Evolutionary conservation across 2,888 invertebrate genomes (phyloP), one percentile per base, ranked within the genome.

Genomic region (Morpho achilles): DNA sequence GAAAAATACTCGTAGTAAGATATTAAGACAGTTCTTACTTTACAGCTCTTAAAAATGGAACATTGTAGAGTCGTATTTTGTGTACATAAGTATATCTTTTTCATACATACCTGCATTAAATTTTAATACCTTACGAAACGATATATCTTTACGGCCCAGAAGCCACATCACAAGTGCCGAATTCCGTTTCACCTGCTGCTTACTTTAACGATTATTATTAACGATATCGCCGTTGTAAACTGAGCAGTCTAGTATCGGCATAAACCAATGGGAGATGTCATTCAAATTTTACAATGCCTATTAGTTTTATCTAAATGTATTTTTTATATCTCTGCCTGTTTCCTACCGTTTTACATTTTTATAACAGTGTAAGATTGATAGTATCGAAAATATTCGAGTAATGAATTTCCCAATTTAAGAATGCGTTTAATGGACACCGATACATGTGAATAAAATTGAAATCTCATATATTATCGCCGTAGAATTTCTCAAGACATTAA

Each of bases 271-370:
- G 71, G 65, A 74, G 74, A 74, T 75, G 79, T 78, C 76, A 74
- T 76, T 76, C 69, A 66, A 59, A 66, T 68, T 82, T 81, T 79
- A 82, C 76, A 75, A 75, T 75, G 74, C 70, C 77, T 77, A 79
- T 80, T 76, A 80, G 79, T 69, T 64, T 82, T 80, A 83, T 83
- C 82, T 81, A 76, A 79, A 79, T 78, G 80, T 72, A 68, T 74
- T 75, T 79, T 80, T 80, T 79, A 81, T 78, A 71, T 72, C 73
- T 72, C 70, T 67, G 71, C 69, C 70, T 72, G 72, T 73, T 78
- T 77, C 77, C 82, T 80, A 80, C 80, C 75, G 81, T 80, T 80
- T 77, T 69, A 76, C 73, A 74, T 73, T 76, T 82, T 82, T 82
- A 82, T 80, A 72, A 71, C 69, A 60, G 60, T 69, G 64, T 69